Percentiles rank a stretch among this genome's conserved stretches.
These are phyloP conservation scores for Phrynocephalus vlangalii DNA, from an alignment of 2,797 vertebrate species.

Conservation along the genomic window DNA sequence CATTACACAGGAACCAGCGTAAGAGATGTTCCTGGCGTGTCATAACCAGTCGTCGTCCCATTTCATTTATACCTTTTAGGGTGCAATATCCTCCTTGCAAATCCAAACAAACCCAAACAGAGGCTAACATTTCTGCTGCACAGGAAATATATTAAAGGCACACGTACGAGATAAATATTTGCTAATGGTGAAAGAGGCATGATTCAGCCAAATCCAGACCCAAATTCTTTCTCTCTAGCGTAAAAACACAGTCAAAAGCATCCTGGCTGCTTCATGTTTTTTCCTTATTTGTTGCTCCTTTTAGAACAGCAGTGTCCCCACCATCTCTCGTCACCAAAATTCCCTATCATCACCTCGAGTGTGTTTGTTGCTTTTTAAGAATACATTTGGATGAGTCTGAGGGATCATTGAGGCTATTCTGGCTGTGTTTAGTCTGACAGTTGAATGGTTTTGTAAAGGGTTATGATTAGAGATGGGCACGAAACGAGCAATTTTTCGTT, in stretches of 20 bases:
- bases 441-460: not conserved
- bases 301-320: constrained; percentile 1
- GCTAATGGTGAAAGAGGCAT: constrained; percentile 26
- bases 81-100: constrained; percentile 39
- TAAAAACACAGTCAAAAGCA: constrained; percentile 43
- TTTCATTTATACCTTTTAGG: constrained; percentile 34
- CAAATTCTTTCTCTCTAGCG: constrained; percentile 28
- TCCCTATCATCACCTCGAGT: not conserved
- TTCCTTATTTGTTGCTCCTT: constrained; percentile 23
- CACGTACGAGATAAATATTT: constrained; percentile 38
- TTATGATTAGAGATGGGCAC: too few species aligned
- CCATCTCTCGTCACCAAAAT: not conserved
- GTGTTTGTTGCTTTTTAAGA: not conserved
- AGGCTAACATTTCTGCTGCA: constrained; percentile 5
- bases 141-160: constrained; percentile 28
- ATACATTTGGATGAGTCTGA: not conserved
- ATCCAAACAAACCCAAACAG: constrained; percentile 22
- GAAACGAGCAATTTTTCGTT: too few species aligned
- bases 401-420: not conserved
- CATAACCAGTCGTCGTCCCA: not conserved
- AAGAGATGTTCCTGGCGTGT: not conserved
- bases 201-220: constrained; percentile 35
- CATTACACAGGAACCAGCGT: not conserved
- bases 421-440: not conserved
- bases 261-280: constrained; percentile 25